Base-by-base conservation (phyloP, 2,797 vertebrate species). In the Chelon labrosus region DNA sequence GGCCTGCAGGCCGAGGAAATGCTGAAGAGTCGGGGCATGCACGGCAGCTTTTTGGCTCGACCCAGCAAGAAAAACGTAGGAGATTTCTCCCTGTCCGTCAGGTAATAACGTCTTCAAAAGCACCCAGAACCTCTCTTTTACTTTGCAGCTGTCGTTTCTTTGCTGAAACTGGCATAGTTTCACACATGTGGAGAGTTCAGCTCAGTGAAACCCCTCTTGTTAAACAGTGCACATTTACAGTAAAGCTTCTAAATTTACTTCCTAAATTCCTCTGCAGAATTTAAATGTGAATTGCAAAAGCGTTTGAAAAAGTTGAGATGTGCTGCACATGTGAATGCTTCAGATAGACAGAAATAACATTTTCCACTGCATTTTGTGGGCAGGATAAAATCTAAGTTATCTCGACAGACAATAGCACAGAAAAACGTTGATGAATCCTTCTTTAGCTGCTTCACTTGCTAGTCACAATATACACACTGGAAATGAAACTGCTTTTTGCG, bases 11-110 rank as follows among this genome's bases (percentile, higher is more conserved):
- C 98, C 0, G 98, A 99, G 91, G 82, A 94, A 0, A 84, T 97
- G 39, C 93, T 99, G 65, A 98, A 97, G 88, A 84, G 72, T 65
- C 93, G 96, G 9, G 98, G 98, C 0, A 93, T 96, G 56, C 93
- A 96, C 49, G 98, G 98, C 37, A 99, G 98, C 86, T 99, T 99
- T 84, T 85, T 99, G 90, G 97, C 97, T 52, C 95, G 98, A 74
- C 98, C 98, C 59, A 99, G 98, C 80, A 95, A 94, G 87, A 98
- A 96, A 88, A 98, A 96, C 61, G 80, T 82, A 0, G 97, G 97
- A 0, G 97, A 99, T 85, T 99, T 99, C 91, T 98, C 98, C 38
- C 94, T 99, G 27, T 99, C 98, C 0, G 97, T 99, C 91, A 97
- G 97, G 98, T 99, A 86, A 69, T n/a, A 14, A 44, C 19, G 2